Evolutionary conservation across 2,888 invertebrate genomes (phyloP), one percentile per base, ranked within the genome.

Genomic region (Latrodectus hesperus): DNA sequence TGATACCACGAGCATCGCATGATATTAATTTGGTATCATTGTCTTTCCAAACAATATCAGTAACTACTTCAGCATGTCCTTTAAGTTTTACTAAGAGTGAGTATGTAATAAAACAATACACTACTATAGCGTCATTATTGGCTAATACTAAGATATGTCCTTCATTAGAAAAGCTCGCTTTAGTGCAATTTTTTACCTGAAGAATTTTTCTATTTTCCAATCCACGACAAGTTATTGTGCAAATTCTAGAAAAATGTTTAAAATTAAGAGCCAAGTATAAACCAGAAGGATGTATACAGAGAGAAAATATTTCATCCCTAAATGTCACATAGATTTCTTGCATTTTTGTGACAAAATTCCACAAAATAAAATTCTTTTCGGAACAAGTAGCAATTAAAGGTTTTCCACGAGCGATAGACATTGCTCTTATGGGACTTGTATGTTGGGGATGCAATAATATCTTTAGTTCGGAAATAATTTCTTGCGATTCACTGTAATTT

Each of bases 271-370:
- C 73, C 4, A 87, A 6, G 64, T 81, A 87, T 17, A 81, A 49
- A 22, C 86, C 86, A 1, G 81, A 65, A 12, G 86, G 86, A 17
- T 87, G 86, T 5, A 87, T 76, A 1, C 81, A 76, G 11, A 81
- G 10, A 49, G 75, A 49, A 0, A 14, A 11, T 3, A 81, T 68
- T 26, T 76, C 22, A 14, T 77, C 26, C 55, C 49, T 77, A 17
- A 87, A 87, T 8, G 17, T 77, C 22, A 65, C 51, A 17, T 75
- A 65, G 9, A 81, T 9, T 73, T 87, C 86, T 73, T 87, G 81
- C 0, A 67, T 53, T 26, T 73, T 87, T 12, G 55, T 67, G 9
- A 22, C 52, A 17, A 72, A 81, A 53, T 87, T 81, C 86, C 86
- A 87, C n/a, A 87, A 65, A 77, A 77, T 81, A 2, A 68, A 2